These are phyloP conservation scores for Ammospiza caudacuta DNA, from an alignment of 2,113 vertebrate genomes.

Conservation along the genomic window DNA sequence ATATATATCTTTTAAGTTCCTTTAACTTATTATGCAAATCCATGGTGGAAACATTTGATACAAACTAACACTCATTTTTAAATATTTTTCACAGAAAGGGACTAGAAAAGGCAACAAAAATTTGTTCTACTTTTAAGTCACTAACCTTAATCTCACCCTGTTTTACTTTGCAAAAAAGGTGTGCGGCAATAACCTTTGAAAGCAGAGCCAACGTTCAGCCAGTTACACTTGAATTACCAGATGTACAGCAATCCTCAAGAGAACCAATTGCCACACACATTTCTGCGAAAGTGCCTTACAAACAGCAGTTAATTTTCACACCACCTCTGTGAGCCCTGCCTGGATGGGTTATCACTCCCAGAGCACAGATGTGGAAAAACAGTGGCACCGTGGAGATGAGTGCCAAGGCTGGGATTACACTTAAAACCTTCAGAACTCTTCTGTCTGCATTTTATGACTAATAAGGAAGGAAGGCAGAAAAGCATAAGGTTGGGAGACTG, in stretches of 20 bases:
- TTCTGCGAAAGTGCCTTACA: not conserved
- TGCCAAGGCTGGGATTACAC: not conserved
- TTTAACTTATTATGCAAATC: not conserved
- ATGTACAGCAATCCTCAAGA: slow-evolving; percentile 57
- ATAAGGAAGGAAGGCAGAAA: not conserved
- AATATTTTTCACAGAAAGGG: slow-evolving; percentile 61
- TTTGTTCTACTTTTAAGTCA: not conserved
- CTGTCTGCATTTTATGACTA: not conserved
- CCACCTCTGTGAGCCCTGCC: not conserved
- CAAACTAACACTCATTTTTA: not conserved
- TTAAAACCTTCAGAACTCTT: not conserved
- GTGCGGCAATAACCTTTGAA: slow-evolving; percentile 26
- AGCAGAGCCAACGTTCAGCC: slow-evolving; percentile 40
- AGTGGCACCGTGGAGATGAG: not conserved
- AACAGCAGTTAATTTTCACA: not conserved
- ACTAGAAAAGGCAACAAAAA: slow-evolving; percentile 42
- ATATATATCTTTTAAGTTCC: not conserved
- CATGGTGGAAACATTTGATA: not conserved
- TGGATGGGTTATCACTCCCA: not conserved
- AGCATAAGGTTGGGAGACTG: not conserved
- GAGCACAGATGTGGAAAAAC: not conserved
- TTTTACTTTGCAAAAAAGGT: not conserved
- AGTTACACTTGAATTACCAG: slow-evolving; percentile 66
- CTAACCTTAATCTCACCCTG: slow-evolving; percentile 23
- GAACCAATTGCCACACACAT: not conserved